Conservation (phyloP, 2,113 vertebrate species). For the Bucco capensis region DNA sequence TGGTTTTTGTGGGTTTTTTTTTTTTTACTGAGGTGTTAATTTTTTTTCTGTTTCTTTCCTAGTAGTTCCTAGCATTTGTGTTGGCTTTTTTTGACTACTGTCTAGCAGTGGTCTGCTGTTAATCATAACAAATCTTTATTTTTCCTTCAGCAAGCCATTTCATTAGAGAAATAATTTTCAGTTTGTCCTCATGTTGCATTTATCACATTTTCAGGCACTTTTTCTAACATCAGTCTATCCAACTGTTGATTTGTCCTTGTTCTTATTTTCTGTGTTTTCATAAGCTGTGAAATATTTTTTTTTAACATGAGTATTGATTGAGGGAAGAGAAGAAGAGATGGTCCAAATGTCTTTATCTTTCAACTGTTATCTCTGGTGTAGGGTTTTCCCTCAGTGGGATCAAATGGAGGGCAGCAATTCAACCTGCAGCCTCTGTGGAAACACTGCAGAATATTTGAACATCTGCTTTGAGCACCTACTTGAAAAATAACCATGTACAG, state of each 20-base stretch:
- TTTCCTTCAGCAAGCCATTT: not conserved
- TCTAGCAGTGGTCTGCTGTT: not conserved
- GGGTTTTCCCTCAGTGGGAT: not conserved
- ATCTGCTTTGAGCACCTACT: conserved; percentile 19
- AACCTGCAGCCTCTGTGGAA: not conserved
- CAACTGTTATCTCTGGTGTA: not conserved
- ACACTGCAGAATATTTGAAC: not conserved
- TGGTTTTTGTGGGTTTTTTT: no score
- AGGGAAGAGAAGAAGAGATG: not conserved
- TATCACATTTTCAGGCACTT: not conserved
- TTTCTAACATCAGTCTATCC: not conserved
- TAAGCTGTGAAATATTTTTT: not conserved
- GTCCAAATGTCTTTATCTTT: not conserved
- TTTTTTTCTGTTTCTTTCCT: not conserved
- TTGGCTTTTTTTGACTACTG: not conserved
- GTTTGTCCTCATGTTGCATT: not conserved
- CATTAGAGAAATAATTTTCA: not conserved
- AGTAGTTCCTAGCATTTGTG: not conserved
- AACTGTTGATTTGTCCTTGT: not conserved
- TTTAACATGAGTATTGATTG: not conserved
- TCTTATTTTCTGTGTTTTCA: not conserved
- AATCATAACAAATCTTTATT: not conserved
- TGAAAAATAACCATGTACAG: not conserved
- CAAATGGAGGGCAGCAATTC: not conserved
- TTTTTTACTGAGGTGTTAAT: not conserved